phyloP scores from a whole-genome alignment of 2,113 vertebrate genomes.

The Thinocorus orbignyianus region DNA sequence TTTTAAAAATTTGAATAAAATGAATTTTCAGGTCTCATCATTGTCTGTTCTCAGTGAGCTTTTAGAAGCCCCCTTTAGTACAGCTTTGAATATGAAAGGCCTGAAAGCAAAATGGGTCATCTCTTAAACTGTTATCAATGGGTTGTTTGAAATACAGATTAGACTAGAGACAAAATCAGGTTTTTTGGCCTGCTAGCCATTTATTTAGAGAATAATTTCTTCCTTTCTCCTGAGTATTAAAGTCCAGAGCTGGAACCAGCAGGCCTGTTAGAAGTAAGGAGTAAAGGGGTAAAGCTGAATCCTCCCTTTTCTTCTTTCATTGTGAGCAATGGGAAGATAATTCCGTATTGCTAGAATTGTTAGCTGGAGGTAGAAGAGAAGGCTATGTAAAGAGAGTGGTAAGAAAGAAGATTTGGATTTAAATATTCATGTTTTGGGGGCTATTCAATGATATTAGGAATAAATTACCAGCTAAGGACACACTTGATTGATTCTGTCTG shows the following conservation, averaged over 20 bases:
- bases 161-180: neutral
- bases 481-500: constrained; percentile 56
- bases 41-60: neutral
- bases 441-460: constrained; percentile 65
- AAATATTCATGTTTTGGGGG: constrained; percentile 57
- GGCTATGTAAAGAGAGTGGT: neutral
- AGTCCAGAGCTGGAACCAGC: neutral
- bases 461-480: constrained; percentile 68
- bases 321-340: constrained; percentile 1
- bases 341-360: constrained; percentile 22
- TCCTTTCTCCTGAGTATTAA: neutral
- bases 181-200: neutral
- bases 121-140: neutral
- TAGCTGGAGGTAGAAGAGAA: constrained; percentile 40
- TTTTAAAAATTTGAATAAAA: neutral
- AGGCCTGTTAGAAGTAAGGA: neutral
- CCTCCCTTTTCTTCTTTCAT: neutral
- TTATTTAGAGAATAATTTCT: constrained; percentile 22
- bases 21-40: neutral
- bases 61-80: neutral
- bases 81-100: neutral
- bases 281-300: neutral
- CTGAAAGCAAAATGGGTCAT: constrained; percentile 3
- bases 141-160: constrained; percentile 21
- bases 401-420: constrained; percentile 52